A percentile compares a stretch with the other conserved stretches of the same genome.
Conservation (phyloP, 2,113 vertebrate species). For the Propithecus coquereli region DNA sequence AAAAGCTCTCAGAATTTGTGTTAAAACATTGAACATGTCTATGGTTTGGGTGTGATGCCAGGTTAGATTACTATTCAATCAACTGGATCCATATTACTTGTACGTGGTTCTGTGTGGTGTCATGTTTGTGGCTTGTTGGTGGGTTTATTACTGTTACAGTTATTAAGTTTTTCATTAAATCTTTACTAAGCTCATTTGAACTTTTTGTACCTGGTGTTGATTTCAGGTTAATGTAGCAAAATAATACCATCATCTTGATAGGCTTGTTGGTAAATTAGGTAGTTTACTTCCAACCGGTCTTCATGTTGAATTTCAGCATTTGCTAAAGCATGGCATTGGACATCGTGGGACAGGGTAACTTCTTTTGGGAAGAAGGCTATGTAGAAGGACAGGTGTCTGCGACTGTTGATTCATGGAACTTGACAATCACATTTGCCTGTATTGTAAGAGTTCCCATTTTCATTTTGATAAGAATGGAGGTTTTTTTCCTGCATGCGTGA, state of each 20-base stretch:
- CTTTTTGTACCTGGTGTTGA: slow-evolving; percentile 45
- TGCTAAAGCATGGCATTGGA: slow-evolving; percentile 42
- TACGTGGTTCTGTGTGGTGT: background rate
- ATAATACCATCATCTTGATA: slow-evolving; percentile 40
- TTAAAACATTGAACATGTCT: slow-evolving; percentile 14
- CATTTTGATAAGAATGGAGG: slow-evolving; percentile 45
- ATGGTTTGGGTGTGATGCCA: background rate
- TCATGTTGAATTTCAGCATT: slow-evolving; percentile 59
- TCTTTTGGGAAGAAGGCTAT: background rate
- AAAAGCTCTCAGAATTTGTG: slow-evolving; percentile 40
- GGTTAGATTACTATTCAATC: background rate
- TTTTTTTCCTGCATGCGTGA: slow-evolving; percentile 20
- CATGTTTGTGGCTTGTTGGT: slow-evolving; percentile 5
- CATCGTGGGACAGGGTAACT: slow-evolving; percentile 31
- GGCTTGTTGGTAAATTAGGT: slow-evolving; percentile 6
- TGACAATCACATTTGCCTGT: slow-evolving; percentile 50
- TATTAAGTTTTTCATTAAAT: slow-evolving; percentile 45
- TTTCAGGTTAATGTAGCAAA: slow-evolving; percentile 54
- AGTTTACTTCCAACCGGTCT: slow-evolving; percentile 35
- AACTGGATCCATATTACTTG: slow-evolving; percentile 43
- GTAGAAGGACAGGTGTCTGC: slow-evolving; percentile 15
- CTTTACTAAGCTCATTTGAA: slow-evolving; percentile 43
- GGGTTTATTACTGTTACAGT: background rate
- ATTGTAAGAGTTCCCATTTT: slow-evolving; percentile 48
- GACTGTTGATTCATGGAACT: slow-evolving; percentile 53